A percentile compares a stretch with the other conserved stretches of the same genome.
phyloP scores from a whole-genome alignment of 2,888 invertebrate genomes.

The Andrena camellia region DNA sequence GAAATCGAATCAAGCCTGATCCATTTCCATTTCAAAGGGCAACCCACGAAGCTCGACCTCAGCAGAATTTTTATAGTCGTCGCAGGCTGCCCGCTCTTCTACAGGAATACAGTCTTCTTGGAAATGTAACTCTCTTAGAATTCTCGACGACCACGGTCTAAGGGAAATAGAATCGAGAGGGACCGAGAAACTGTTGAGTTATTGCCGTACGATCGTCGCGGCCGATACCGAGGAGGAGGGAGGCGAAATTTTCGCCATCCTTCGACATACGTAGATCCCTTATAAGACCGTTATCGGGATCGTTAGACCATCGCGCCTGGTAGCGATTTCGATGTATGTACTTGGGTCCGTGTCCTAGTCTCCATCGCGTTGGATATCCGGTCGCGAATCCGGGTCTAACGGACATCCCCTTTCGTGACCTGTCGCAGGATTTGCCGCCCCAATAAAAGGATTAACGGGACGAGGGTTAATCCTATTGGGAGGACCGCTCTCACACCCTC shows the following conservation, averaged over 20 bases:
- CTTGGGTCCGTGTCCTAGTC: slow-evolving; percentile 55
- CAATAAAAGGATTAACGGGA: slow-evolving; percentile 84
- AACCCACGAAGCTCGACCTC: no score
- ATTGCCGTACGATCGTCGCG: slow-evolving; percentile 14
- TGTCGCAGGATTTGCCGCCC: slow-evolving; percentile 82
- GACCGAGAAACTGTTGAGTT: slow-evolving; percentile 15
- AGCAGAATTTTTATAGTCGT: no score
- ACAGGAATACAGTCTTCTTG: neutral
- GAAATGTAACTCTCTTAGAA: neutral
- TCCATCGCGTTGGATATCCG: slow-evolving; percentile 66
- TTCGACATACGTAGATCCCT: slow-evolving; percentile 60
- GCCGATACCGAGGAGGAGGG: slow-evolving; percentile 4
- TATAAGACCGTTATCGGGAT: slow-evolving; percentile 67
- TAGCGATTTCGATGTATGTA: slow-evolving; percentile 70
- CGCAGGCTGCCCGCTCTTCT: neutral
- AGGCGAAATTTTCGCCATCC: slow-evolving; percentile 60
- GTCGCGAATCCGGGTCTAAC: slow-evolving; percentile 68
- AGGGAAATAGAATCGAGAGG: neutral
- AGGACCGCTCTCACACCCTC: slow-evolving; percentile 79
- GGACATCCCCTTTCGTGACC: slow-evolving; percentile 80
- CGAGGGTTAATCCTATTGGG: slow-evolving; percentile 84
- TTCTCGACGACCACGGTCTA: neutral
- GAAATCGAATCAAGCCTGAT: no score
- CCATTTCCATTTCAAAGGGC: no score
- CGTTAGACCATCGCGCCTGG: slow-evolving; percentile 65